Evolutionary conservation across 2,888 invertebrate genomes (phyloP).

Genomic region (Flexamia atlantica): DNA sequence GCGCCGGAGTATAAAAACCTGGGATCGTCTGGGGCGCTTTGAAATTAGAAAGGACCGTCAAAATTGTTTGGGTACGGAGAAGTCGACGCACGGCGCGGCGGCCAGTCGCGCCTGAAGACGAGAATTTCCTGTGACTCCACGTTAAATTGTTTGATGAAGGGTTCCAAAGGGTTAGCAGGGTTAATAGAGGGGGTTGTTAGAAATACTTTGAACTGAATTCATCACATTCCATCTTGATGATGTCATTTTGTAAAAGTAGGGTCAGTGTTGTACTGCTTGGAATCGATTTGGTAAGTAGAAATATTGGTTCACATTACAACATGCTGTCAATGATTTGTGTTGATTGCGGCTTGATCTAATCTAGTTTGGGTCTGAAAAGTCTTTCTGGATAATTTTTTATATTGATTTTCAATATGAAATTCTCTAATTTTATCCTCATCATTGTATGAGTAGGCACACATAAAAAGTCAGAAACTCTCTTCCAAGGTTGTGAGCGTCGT

Average conservation of each 20-base stretch:
- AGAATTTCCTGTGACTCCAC: slow-evolving; percentile 30
- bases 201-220: slow-evolving; percentile 4
- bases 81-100: not conserved
- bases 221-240: slow-evolving; percentile 1
- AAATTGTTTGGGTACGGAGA: slow-evolving; percentile 39
- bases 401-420: too few species aligned
- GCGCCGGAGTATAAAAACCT: not conserved
- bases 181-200: slow-evolving; percentile 37
- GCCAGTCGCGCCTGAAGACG: slow-evolving; percentile 8
- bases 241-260: not conserved
- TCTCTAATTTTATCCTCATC: too few species aligned
- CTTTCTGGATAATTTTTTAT: too few species aligned
- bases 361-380: too few species aligned
- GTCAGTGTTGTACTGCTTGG: too few species aligned
- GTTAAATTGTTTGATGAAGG: slow-evolving; percentile 38
- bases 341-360: too few species aligned
- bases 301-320: too few species aligned
- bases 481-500: too few species aligned
- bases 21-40: not conserved
- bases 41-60: not conserved
- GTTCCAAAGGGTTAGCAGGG: slow-evolving; percentile 21
- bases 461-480: too few species aligned
- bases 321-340: too few species aligned
- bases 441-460: too few species aligned
- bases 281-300: too few species aligned